Percentiles rank a stretch among this genome's conserved stretches.
phyloP scores from a whole-genome alignment of 2,113 vertebrate species.

The Gadus chalcogrammus region DNA sequence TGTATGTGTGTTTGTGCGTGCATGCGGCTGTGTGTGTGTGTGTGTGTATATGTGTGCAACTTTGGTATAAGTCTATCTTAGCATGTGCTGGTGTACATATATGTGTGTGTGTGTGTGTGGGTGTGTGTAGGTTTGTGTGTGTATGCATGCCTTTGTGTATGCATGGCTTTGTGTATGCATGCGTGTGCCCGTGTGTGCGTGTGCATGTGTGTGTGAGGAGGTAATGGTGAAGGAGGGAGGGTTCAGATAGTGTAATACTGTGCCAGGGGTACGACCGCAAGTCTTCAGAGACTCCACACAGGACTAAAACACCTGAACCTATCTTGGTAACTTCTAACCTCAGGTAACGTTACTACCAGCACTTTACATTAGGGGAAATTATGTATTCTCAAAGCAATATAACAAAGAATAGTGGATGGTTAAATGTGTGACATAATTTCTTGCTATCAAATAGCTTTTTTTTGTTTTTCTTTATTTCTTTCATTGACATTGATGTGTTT shows the following conservation, averaged over 20 bases:
- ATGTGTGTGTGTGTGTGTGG: not conserved
- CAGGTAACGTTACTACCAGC: conserved; percentile 51
- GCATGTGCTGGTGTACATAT: not conserved
- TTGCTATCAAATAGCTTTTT: too few relatives aligned
- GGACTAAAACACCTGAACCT: conserved; percentile 4
- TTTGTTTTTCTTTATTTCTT: too few relatives aligned
- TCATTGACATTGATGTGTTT: too few relatives aligned
- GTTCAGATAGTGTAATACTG: conserved; percentile 38
- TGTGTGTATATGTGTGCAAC: too few relatives aligned
- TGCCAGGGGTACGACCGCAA: conserved; percentile 47
- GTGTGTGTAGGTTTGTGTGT: not conserved
- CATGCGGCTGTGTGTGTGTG: not conserved
- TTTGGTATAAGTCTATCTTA: too few relatives aligned
- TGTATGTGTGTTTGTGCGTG: not conserved
- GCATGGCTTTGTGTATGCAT: not conserved
- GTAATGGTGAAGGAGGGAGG: conserved; percentile 23
- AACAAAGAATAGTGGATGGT: too few relatives aligned
- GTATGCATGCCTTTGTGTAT: not conserved
- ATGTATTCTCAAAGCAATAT: not conserved
- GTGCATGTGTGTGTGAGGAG: conserved; percentile 7
- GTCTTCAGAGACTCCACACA: conserved; percentile 41
- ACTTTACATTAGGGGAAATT: not conserved
- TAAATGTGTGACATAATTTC: too few relatives aligned
- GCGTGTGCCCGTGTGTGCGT: conserved; percentile 3
- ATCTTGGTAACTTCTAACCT: conserved; percentile 16